Evolutionary conservation across 2,888 invertebrate genomes (phyloP), one percentile per base, ranked within the genome.

Genomic region (Rhabditophanes sp.): DNA sequence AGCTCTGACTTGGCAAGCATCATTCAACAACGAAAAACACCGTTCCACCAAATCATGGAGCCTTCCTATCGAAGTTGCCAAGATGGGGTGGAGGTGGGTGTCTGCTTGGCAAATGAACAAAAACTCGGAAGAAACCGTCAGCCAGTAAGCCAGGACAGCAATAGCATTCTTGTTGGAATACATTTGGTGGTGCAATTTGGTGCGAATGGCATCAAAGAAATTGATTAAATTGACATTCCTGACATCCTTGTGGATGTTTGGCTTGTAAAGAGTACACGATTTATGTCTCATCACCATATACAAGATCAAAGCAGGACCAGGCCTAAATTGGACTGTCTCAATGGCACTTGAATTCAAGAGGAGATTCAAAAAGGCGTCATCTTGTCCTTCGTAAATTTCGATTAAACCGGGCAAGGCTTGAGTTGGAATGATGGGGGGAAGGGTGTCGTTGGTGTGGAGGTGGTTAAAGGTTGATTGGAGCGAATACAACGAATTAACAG

Each of bases 121-220:
- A 35, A 96, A 73, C 70, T 96, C 96, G 24, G 88, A 87, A 8
- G 87, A 80, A 65, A 96, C 96, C 9, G 93, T 88, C 74, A 96
- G 76, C 93, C 93, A 96, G 63, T 87, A 82, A 1, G 85, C 50
- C 25, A 64, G 36, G 7, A 51, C 78, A 14, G 79, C 78, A 9
- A 12, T 23, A 25, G 15, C 23, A 25, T 27, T 25, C 28, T 9
- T 7, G 27, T 27, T 14, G 9, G 20, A 2, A 7, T 87, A 82
- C 28, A 87, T 83, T 66, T 84, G 82, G 56, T 82, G 83, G 42
- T 87, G 70, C 64, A 88, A 78, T 33, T 80, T 76, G 2, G 87
- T 85, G 39, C 90, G 72, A 61, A 82, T 78, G 65, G 84, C 82
- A 2, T 85, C 84, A 17, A 30, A n/a, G 20, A 30, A 19, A 24